These are phyloP conservation scores for Sebastes fasciatus DNA, from an alignment of 2,113 vertebrate genomes.

Conservation along the genomic window DNA sequence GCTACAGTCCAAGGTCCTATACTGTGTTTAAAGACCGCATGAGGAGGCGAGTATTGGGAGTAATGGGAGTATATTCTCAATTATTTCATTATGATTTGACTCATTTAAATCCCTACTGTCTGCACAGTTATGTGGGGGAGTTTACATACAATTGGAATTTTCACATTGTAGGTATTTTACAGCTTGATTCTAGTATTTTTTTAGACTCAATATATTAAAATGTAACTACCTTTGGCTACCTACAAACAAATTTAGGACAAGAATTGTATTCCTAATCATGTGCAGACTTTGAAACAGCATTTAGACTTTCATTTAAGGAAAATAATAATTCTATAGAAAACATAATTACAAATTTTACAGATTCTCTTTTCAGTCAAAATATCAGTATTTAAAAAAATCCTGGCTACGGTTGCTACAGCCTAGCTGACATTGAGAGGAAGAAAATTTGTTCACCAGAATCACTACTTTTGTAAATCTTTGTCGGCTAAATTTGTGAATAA, in stretches of 20 bases:
- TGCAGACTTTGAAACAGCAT: background rate
- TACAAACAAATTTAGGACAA: background rate
- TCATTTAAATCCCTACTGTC: background rate
- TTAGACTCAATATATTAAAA: background rate
- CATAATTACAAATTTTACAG: background rate
- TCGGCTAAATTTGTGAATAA: background rate
- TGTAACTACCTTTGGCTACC: too few relatives aligned
- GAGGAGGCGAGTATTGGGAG: background rate
- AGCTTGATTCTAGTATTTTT: background rate
- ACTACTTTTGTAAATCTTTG: background rate
- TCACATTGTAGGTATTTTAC: background rate
- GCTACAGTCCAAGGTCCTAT: conserved; percentile 3
- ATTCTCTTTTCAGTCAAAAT: background rate
- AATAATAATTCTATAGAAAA: background rate
- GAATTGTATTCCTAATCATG: background rate
- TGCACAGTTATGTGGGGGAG: background rate
- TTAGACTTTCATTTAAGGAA: background rate
- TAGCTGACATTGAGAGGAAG: background rate
- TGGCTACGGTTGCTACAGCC: background rate
- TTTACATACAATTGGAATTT: background rate
- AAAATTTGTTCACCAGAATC: background rate
- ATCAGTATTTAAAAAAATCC: background rate
- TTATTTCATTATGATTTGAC: background rate
- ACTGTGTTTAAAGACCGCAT: background rate
- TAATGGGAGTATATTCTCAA: background rate